phyloP scores from a whole-genome alignment of 2,888 invertebrate genomes.

The Ellobium chinense region DNA sequence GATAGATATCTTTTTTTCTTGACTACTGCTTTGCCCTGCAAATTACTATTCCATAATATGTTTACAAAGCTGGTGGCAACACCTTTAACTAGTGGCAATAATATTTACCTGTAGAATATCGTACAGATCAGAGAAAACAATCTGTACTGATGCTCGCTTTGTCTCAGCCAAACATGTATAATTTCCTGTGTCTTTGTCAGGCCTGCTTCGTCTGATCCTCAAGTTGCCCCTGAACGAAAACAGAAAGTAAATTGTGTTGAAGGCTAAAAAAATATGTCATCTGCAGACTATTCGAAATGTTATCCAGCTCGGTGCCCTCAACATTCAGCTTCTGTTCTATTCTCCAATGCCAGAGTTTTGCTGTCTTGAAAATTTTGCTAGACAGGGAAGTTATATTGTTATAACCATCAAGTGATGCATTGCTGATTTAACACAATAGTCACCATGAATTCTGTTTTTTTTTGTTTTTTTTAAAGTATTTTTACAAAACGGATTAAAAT shows the following conservation, averaged over 20 bases:
- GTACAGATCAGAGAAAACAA: constrained; percentile 63
- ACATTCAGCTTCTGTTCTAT: no score
- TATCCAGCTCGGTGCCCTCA: no score
- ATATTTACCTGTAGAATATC: constrained; percentile 63
- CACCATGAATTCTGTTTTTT: no score
- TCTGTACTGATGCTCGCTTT: constrained; percentile 61
- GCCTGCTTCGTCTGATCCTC: constrained; percentile 61
- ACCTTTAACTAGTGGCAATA: neutral
- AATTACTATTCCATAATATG: neutral
- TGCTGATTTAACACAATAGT: no score
- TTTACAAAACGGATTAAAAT: no score
- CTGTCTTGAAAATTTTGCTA: no score
- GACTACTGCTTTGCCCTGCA: no score
- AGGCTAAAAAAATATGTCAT: neutral
- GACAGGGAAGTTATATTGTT: no score
- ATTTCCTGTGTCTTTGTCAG: constrained; percentile 64
- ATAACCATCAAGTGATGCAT: no score
- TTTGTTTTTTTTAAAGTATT: no score
- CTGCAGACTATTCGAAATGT: neutral
- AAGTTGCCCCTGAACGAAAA: constrained; percentile 56
- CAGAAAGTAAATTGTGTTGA: neutral
- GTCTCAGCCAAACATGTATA: constrained; percentile 71
- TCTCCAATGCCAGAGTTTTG: no score
- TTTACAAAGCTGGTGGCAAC: neutral
- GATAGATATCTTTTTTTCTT: no score